Conservation (phyloP, 2,888 invertebrate species). For the Drosophila seclusa region DNA sequence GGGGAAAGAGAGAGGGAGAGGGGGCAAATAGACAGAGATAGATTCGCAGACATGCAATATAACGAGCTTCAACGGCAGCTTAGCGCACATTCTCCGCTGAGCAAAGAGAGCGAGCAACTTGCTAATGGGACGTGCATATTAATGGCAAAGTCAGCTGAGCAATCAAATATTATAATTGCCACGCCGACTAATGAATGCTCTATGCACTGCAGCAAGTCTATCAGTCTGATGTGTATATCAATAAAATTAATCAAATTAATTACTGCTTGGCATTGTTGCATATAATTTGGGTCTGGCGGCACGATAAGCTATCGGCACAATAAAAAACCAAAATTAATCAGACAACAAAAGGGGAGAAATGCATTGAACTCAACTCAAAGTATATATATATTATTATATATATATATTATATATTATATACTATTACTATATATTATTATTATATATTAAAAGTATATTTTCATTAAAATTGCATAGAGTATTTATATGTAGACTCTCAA, state of each 20-base stretch:
- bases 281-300: neutral
- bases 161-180: constrained; percentile 19
- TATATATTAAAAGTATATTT: neutral
- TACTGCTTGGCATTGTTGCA: neutral
- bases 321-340: neutral
- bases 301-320: constrained; percentile 23
- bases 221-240: neutral
- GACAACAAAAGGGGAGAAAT: neutral
- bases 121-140: constrained; percentile 57
- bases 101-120: constrained; percentile 14
- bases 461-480: neutral
- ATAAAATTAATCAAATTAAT: neutral
- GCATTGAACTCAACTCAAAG: neutral
- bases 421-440: too few relatives aligned
- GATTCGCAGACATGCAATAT: constrained; percentile 42
- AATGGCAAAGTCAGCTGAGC: constrained; percentile 34
- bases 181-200: constrained; percentile 22
- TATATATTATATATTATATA: too few relatives aligned
- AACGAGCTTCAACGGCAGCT: constrained; percentile 52
- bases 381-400: too few relatives aligned
- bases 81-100: constrained; percentile 14
- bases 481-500: neutral
- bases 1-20: constrained; percentile 2
- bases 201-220: neutral
- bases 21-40: constrained; percentile 1